Base-by-base conservation (phyloP, 2,113 vertebrate species). In the Cinclus mexicanus region DNA sequence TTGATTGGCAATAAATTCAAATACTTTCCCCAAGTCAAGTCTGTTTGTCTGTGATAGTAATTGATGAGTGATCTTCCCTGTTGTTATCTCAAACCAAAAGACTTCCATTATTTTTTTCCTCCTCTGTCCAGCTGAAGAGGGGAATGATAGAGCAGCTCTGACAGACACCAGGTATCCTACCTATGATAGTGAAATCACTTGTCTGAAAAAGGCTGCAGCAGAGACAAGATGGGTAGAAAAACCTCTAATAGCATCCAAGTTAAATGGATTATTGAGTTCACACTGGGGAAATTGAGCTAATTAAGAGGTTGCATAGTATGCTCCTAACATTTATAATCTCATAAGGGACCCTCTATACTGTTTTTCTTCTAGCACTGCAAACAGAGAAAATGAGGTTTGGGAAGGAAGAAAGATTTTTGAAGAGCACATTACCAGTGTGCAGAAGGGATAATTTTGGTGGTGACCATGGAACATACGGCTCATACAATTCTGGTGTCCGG, bases 21-120 rank as follows among this genome's bases (percentile, higher is more conserved):
- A 25, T 68, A 25, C 39, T 60, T 46, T 60, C 13, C 33, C 53
- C 28, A 37, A 18, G 25, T 0, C 0, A 0, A 52, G 11, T 75
- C 20, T 47, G 28, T 37, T 82, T 53, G 10, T 13, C 13, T 53
- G n/a, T 47, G 24, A 47, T 19, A 24, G n/a, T 35, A 68, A 68
- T 2, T 25, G 29, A 9, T 8, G 11, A 60, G 16, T 31, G n/a
- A 68, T 41, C 13, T 22, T 47, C 16, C n/a, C 33, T 53, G 39
- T 26, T 1, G 0, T 60, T 35, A 12, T 35, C 6, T 47, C 14
- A 29, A 75, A 44, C 11, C 20, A 53, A 13, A 41, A 41, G 24
- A 47, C 4, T 53, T 67, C 21, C 4, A 10, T 19, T 50, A 13
- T 5, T 15, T 46, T 56, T 74, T 65, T 59, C 12, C 60, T 41